Conservation (phyloP, 2,888 invertebrate species). For the Zygothrica quintamaculata region DNA sequence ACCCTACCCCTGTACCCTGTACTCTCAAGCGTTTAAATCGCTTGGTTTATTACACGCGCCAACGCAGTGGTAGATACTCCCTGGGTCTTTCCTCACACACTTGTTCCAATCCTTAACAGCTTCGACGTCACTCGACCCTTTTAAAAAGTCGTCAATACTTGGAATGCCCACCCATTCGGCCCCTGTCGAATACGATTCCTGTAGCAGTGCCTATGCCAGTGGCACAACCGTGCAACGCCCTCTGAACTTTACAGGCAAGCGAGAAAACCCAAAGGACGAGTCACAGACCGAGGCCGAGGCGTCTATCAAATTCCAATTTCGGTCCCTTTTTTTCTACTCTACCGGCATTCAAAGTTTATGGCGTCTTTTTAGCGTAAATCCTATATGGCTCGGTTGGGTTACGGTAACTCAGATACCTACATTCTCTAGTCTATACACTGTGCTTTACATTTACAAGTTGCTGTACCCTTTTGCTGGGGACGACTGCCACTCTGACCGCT, state of each 20-base stretch:
- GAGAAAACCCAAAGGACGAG: constrained; percentile 38
- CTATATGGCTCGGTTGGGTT: constrained; percentile 45
- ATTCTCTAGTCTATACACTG: neutral
- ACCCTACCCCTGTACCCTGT: constrained; percentile 15
- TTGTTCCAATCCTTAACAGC: constrained; percentile 53
- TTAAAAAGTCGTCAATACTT: constrained; percentile 80
- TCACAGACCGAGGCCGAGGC: constrained; percentile 54
- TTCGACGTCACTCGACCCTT: constrained; percentile 72
- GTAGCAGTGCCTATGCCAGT: constrained; percentile 16
- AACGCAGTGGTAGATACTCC: constrained; percentile 34
- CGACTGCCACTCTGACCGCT: constrained; percentile 5
- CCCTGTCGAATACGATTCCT: constrained; percentile 5
- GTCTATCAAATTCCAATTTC: constrained; percentile 81
- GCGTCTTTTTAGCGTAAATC: constrained; percentile 81
- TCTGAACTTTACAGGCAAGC: constrained; percentile 55
- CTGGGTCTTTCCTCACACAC: constrained; percentile 8
- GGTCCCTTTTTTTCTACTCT: constrained; percentile 66
- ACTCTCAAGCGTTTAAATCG: constrained; percentile 72
- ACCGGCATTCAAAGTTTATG: constrained; percentile 72
- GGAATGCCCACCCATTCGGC: constrained; percentile 37
- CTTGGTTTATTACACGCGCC: constrained; percentile 80
- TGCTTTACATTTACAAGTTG: constrained; percentile 24
- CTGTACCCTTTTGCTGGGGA: constrained; percentile 34
- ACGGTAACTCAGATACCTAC: constrained; percentile 28
- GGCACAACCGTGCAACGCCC: constrained; percentile 63